Evolutionary conservation across 2,113 vertebrate species (phyloP).

Genomic region (Chunga burmeisteri): DNA sequence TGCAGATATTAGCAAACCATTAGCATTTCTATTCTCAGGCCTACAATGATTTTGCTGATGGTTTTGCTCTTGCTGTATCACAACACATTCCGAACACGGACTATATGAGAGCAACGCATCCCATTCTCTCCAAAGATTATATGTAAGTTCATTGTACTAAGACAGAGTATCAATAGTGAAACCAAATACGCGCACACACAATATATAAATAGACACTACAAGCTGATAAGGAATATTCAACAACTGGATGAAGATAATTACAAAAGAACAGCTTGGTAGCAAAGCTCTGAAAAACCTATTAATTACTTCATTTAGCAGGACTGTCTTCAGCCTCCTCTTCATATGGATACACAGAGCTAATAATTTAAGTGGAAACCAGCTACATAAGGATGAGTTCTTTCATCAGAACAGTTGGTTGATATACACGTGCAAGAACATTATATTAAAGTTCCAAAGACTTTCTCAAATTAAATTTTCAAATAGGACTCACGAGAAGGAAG

Average conservation of each 20-base stretch:
- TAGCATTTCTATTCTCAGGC: not conserved
- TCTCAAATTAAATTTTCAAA: not conserved
- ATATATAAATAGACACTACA: not conserved
- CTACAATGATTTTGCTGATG: not conserved
- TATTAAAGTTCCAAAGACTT: not conserved
- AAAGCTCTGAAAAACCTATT: not conserved
- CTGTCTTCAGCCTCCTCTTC: not conserved
- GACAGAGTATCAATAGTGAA: not conserved
- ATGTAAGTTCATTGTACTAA: not conserved
- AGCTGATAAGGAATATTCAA: not conserved
- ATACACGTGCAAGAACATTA: not conserved
- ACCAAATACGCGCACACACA: not conserved
- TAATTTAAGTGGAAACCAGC: not conserved
- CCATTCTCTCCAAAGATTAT: not conserved
- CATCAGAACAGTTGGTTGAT: not conserved
- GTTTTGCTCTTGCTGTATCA: not conserved
- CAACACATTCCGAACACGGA: not conserved
- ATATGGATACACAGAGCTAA: not conserved
- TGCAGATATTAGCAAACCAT: not conserved
- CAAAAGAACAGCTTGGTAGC: not conserved
- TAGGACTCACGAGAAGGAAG: not conserved
- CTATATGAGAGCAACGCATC: not conserved
- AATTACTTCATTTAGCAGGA: not conserved
- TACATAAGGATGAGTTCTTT: not conserved
- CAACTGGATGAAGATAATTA: not conserved